A percentile compares a stretch with the other conserved stretches of the same genome.
Conservation (phyloP, 1,140 invertebrate species). For the Rhopalosiphum maidis region DNA sequence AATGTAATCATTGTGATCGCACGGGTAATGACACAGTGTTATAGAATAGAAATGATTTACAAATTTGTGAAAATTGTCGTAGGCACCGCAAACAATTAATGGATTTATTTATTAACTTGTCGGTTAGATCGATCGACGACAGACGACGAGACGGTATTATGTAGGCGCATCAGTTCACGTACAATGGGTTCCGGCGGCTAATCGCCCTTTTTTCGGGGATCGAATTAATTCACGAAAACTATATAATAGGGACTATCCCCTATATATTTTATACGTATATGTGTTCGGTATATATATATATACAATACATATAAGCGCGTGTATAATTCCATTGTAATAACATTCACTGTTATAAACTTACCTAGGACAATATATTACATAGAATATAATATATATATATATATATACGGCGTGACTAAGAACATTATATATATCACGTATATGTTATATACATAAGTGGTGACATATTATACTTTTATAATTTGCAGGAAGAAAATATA, state of each 20-base stretch:
- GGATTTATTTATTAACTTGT: background rate
- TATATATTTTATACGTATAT: background rate
- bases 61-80: background rate
- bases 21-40: background rate
- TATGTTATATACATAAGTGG: background rate
- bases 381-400: background rate
- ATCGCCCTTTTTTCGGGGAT: conserved; percentile 13
- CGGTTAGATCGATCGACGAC: background rate
- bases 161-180: background rate
- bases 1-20: background rate
- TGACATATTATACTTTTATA: background rate
- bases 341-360: background rate
- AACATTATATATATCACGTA: no score
- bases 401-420: background rate
- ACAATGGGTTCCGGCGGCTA: background rate
- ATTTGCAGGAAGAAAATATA: background rate
- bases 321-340: background rate
- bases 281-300: background rate
- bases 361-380: background rate
- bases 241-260: background rate
- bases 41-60: conserved; percentile 23
- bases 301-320: background rate
- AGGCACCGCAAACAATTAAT: conserved; percentile 7
- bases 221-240: background rate
- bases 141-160: background rate